Evolutionary conservation across 2,888 invertebrate genomes (phyloP).

Genomic region (Caenorhabditis japonica): DNA sequence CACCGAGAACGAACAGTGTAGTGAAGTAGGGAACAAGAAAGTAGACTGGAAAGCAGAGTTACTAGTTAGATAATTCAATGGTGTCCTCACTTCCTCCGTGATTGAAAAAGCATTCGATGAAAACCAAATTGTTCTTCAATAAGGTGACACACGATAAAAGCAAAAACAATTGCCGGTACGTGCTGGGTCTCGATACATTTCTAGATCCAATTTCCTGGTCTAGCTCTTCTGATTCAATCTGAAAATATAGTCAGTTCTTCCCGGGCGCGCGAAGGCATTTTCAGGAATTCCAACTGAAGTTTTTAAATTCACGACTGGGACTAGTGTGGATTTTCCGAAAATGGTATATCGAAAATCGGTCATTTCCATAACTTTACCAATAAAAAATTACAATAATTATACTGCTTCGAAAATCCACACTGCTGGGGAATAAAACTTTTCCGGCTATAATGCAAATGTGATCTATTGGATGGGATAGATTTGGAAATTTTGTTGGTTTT

Average conservation of each 20-base stretch:
- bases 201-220: slow-evolving; percentile 40
- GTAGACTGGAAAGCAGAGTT: slow-evolving; percentile 10
- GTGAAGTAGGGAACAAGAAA: slow-evolving; percentile 42
- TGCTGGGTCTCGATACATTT: not conserved
- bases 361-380: too few relatives aligned
- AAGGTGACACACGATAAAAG: slow-evolving; percentile 1
- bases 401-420: too few relatives aligned
- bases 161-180: slow-evolving; percentile 1
- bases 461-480: too few relatives aligned
- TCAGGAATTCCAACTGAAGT: not conserved
- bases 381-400: too few relatives aligned
- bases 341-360: too few relatives aligned
- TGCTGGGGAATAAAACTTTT: too few relatives aligned
- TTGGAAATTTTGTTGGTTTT: too few relatives aligned
- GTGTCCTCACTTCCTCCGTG: slow-evolving; percentile 28
- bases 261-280: not conserved
- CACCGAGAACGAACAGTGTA: slow-evolving; percentile 26
- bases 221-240: slow-evolving; percentile 41
- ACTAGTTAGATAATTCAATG: not conserved
- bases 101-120: slow-evolving; percentile 42
- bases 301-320: not conserved
- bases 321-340: not conserved
- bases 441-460: too few relatives aligned
- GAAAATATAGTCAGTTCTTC: not conserved
- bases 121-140: slow-evolving; percentile 6